Evolutionary conservation across 30 jellyfish, hydroid and myxozoan genomes (phyloP), one percentile per base, ranked within the genome.

Genomic region (Aurelia coerulea): DNA sequence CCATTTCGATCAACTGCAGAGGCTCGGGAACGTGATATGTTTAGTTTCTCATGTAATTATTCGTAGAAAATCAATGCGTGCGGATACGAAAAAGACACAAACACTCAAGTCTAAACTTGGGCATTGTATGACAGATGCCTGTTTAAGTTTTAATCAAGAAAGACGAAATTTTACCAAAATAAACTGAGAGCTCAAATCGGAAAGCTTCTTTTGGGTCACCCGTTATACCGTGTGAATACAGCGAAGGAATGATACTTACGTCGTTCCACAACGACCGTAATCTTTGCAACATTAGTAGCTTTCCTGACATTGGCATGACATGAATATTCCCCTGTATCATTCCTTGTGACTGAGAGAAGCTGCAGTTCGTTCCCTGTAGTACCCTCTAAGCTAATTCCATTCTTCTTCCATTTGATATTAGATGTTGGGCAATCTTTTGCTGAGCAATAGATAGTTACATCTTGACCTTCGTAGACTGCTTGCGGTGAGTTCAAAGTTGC

Each of bases 271-370:
- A 18, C 7, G 68, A 58, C 29, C 4, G 18, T 58, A 15, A 58
- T 58, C 29, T 9, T 58, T 58, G 13, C 18, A 58, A 9, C 18
- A 58, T 13, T 58, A 2, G 68, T 13, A 2, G 18, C 7, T 58
- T 58, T 58, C 68, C 68, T 58, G 31, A 13, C 3, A 18, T 18
- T 58, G 31, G 31, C 68, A 58, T 58, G 68, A 18, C 68, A 58
- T 58, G 68, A 58, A 58, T 58, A 58, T 18, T 58, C 31, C 31
- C 68, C 68, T 15, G 68, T 58, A 58, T 58, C 68, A 58, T 58
- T 58, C 31, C 31, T 8, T 18, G 68, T 58, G 3, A 58, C 68
- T 15, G 29, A 13, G 10, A 18, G 3, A 15, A 58, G 68, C 4
- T 13, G 29, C 18, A 58, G 68, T 2, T 15, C 3, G 13, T 4